phyloP scores from a whole-genome alignment of 2,888 invertebrate genomes.

The Dolichomitus sp. region DNA sequence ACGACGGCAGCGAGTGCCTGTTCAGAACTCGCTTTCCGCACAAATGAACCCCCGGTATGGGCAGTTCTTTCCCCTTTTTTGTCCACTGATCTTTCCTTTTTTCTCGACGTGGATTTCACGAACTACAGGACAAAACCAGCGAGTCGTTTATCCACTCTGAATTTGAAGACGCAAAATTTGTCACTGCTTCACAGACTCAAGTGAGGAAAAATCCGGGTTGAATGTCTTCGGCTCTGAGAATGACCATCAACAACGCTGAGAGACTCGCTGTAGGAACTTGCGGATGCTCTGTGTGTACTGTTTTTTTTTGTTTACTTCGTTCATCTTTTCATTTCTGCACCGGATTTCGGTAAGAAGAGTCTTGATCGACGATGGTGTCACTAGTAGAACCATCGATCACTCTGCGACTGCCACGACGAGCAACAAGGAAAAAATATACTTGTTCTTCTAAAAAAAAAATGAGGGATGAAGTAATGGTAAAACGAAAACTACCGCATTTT shows the following conservation, averaged over 20 bases:
- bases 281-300: slow-evolving; percentile 7
- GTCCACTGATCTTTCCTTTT: slow-evolving; percentile 20
- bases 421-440: slow-evolving; percentile 38
- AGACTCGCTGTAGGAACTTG: slow-evolving; percentile 30
- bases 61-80: slow-evolving; percentile 19
- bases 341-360: slow-evolving; percentile 44
- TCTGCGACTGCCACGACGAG: slow-evolving; percentile 35
- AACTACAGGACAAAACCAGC: slow-evolving; percentile 54
- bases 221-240: slow-evolving; percentile 17
- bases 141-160: slow-evolving; percentile 64
- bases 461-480: slow-evolving; percentile 35
- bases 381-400: slow-evolving; percentile 58
- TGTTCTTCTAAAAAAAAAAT: slow-evolving; percentile 22
- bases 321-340: slow-evolving; percentile 57
- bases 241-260: slow-evolving; percentile 32
- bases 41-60: slow-evolving; percentile 33
- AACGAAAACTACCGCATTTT: slow-evolving; percentile 28
- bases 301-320: slow-evolving; percentile 19
- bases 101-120: slow-evolving; percentile 53
- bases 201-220: slow-evolving; percentile 32
- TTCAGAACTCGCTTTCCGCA: slow-evolving; percentile 33
- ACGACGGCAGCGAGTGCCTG: slow-evolving; percentile 57
- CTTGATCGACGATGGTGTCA: slow-evolving; percentile 66
- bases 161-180: slow-evolving; percentile 71
- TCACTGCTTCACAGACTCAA: slow-evolving; percentile 60